Evolutionary conservation across 2,797 vertebrate species (phyloP).

Genomic region (Enteromius unitaeniatus): DNA sequence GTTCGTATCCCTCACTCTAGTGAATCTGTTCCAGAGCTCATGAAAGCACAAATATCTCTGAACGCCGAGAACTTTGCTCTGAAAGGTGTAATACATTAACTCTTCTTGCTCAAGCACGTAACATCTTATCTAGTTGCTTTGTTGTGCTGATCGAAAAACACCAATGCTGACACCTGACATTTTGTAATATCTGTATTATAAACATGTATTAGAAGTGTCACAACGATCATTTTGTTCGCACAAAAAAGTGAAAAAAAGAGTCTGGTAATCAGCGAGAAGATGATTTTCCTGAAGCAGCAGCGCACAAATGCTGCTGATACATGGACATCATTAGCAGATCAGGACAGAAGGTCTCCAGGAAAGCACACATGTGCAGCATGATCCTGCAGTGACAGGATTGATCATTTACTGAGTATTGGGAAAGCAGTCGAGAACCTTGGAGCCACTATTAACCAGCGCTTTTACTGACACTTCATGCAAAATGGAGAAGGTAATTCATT

Average conservation of each 20-base stretch:
- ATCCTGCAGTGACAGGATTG: slow-evolving; percentile 58
- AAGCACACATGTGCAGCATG: slow-evolving; percentile 69
- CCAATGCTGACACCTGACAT: not conserved
- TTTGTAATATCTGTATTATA: not conserved
- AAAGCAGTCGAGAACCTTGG: slow-evolving; percentile 52
- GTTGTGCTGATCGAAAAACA: not conserved
- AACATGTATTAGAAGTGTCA: not conserved
- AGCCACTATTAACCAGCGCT: not conserved
- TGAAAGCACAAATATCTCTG: not conserved
- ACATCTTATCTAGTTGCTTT: not conserved
- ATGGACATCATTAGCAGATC: not conserved
- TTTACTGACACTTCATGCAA: not conserved
- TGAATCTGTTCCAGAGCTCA: slow-evolving; percentile 12
- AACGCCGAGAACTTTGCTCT: slow-evolving; percentile 70
- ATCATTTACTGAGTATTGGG: slow-evolving; percentile 61
- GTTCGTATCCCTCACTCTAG: not conserved
- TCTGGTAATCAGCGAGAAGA: not conserved
- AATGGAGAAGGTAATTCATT: slow-evolving; percentile 52
- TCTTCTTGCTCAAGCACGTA: slow-evolving; percentile 24
- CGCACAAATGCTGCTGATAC: not conserved
- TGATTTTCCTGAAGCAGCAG: not conserved
- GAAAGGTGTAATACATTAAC: slow-evolving; percentile 75
- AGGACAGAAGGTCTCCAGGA: slow-evolving; percentile 25
- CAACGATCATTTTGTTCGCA: not conserved
- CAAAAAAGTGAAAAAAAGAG: not conserved